A percentile compares a stretch with the other conserved stretches of the same genome.
phyloP scores from a whole-genome alignment of 2,797 vertebrate species.

The Argentina silus region DNA sequence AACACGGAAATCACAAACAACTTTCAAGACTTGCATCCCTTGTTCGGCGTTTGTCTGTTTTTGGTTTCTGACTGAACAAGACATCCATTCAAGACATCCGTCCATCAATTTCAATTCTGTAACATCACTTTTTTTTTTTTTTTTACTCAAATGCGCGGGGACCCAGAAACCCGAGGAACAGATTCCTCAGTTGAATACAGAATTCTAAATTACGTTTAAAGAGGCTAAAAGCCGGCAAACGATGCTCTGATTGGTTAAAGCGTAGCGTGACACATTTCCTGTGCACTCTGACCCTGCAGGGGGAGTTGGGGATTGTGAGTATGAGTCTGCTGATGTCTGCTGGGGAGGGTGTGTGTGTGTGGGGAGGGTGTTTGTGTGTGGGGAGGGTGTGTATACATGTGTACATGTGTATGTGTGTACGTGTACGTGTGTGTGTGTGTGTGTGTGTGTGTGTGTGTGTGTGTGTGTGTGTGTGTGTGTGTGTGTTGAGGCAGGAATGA shows the following conservation, averaged over 20 bases:
- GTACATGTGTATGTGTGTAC: conserved; percentile 33
- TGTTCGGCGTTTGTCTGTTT: not conserved
- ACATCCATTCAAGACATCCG: not conserved
- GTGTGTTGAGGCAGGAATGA: too few relatives aligned
- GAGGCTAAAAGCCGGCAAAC: conserved; percentile 8
- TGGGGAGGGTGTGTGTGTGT: not conserved
- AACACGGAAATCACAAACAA: conserved; percentile 5
- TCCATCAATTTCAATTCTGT: not conserved
- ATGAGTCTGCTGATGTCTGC: not conserved
- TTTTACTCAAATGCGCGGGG: not conserved
- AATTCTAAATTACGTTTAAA: not conserved
- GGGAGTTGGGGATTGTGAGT: conserved; percentile 28
- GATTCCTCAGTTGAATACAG: not conserved
- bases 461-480: conserved; percentile 24
- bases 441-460: conserved; percentile 36
- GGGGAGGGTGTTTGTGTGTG: not conserved
- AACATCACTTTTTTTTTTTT: not conserved
- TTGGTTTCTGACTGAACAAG: not conserved
- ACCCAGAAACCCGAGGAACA: not conserved
- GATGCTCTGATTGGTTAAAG: conserved; percentile 26
- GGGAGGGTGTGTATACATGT: not conserved
- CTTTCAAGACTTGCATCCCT: not conserved
- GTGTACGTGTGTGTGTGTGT: conserved; percentile 22
- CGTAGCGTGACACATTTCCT: conserved; percentile 41
- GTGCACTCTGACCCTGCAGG: conserved; percentile 42